phyloP scores from a whole-genome alignment of 2,888 invertebrate genomes.

The Myathropa florea region DNA sequence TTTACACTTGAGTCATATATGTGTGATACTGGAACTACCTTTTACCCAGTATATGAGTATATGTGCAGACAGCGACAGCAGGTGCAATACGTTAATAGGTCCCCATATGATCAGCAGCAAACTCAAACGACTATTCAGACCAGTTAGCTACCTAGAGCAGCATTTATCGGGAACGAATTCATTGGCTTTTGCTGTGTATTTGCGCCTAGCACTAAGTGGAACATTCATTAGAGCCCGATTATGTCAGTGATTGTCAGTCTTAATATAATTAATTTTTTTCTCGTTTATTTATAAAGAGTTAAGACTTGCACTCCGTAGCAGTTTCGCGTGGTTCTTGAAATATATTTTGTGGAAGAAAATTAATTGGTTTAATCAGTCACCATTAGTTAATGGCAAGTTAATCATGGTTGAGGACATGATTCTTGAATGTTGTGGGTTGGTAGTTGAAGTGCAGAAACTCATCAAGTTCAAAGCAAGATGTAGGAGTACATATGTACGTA shows the following conservation, averaged over 20 bases:
- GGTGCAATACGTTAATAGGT: slow-evolving; percentile 42
- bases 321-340: slow-evolving; percentile 16
- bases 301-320: slow-evolving; percentile 1
- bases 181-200: slow-evolving; percentile 37
- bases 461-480: not conserved
- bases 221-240: slow-evolving; percentile 70
- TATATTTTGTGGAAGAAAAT: slow-evolving; percentile 59
- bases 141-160: slow-evolving; percentile 35
- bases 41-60: slow-evolving; percentile 47
- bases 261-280: slow-evolving; percentile 63
- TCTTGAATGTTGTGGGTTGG: not conserved
- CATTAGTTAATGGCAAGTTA: slow-evolving; percentile 52
- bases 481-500: too few species aligned
- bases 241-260: slow-evolving; percentile 68
- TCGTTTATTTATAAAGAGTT: slow-evolving; percentile 14
- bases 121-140: slow-evolving; percentile 37
- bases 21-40: slow-evolving; percentile 68
- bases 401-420: not conserved
- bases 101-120: slow-evolving; percentile 36
- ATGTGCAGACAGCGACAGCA: not conserved
- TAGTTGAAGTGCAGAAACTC: not conserved
- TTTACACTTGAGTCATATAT: slow-evolving; percentile 36
- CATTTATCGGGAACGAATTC: slow-evolving; percentile 54
- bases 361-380: slow-evolving; percentile 65
- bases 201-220: slow-evolving; percentile 60